Conservation (phyloP, 2,888 invertebrate genomes). For the Troides oblongomaculatus region DNA sequence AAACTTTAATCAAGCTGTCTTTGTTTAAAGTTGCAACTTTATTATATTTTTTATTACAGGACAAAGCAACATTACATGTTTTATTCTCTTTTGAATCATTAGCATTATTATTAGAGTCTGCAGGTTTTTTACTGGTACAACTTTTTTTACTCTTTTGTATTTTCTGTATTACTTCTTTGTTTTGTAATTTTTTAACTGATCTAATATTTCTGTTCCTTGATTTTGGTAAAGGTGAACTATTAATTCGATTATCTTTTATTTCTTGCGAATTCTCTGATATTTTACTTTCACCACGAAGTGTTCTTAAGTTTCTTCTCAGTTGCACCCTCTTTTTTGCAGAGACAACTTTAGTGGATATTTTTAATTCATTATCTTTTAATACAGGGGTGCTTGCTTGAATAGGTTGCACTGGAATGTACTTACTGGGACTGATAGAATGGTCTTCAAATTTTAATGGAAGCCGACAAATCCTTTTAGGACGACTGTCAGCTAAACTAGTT, state of each 20-base stretch:
- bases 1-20: background rate
- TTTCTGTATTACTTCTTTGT: conserved; percentile 19
- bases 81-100: conserved; percentile 31
- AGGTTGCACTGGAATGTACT: conserved; percentile 57
- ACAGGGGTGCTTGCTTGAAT: conserved; percentile 64
- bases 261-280: background rate
- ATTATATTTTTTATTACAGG: conserved; percentile 30
- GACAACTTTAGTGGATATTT: conserved; percentile 11
- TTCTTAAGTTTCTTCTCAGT: background rate
- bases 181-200: background rate
- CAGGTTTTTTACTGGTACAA: conserved; percentile 37
- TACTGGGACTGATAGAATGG: conserved; percentile 60
- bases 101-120: conserved; percentile 57
- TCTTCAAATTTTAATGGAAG: conserved; percentile 64
- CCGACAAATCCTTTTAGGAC: conserved; percentile 59
- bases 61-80: background rate
- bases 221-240: conserved; percentile 1
- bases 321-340: background rate
- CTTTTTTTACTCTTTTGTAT: conserved; percentile 24
- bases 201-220: conserved; percentile 2
- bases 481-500: conserved; percentile 46
- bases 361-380: conserved; percentile 37
- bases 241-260: background rate
- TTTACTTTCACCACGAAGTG: conserved; percentile 30
- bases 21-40: conserved; percentile 8